Percentiles rank a stretch among this genome's conserved stretches.
Evolutionary conservation across 2,888 invertebrate genomes (phyloP).

Genomic region (Ophion obscuratus): DNA sequence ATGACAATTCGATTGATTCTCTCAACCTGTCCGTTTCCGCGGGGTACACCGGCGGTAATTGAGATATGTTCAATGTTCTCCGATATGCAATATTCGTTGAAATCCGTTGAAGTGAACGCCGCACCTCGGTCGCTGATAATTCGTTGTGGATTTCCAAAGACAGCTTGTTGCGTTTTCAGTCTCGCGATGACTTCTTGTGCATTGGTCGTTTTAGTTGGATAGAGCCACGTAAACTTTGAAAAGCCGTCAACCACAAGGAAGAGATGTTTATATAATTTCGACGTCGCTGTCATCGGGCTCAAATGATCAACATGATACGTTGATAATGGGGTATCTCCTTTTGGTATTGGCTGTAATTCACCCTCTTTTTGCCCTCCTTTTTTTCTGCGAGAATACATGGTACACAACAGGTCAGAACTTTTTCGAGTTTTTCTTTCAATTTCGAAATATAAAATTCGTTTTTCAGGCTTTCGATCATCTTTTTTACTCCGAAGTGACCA

Average conservation of each 20-base stretch:
- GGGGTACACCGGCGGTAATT: too few species aligned
- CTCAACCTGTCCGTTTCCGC: conserved; percentile 44
- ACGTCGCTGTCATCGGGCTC: conserved; percentile 73
- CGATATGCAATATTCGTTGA: conserved; percentile 45
- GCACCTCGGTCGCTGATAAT: conserved; percentile 68
- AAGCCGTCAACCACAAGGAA: conserved; percentile 77
- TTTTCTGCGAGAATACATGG: too few species aligned
- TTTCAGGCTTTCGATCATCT: conserved; percentile 48
- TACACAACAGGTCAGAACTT: conserved; percentile 68
- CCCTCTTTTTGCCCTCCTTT: too few species aligned
- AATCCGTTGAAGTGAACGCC: conserved; percentile 62
- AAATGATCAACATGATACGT: conserved; percentile 76
- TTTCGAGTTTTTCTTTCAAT: conserved; percentile 61
- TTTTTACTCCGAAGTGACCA: conserved; percentile 61
- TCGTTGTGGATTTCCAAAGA: conserved; percentile 62
- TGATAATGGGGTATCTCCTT: conserved; percentile 73
- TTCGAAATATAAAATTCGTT: conserved; percentile 65
- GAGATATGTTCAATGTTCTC: too few species aligned
- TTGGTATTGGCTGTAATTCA: conserved; percentile 66
- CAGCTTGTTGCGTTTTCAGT: conserved; percentile 23
- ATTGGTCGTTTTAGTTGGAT: conserved; percentile 60
- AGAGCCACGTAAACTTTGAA: conserved; percentile 76
- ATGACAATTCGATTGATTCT: conserved; percentile 46
- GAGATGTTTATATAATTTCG: conserved; percentile 74
- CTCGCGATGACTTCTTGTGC: conserved; percentile 64